Evolutionary conservation across 2,888 invertebrate genomes (phyloP).

Genomic region (Athetis lepigone): DNA sequence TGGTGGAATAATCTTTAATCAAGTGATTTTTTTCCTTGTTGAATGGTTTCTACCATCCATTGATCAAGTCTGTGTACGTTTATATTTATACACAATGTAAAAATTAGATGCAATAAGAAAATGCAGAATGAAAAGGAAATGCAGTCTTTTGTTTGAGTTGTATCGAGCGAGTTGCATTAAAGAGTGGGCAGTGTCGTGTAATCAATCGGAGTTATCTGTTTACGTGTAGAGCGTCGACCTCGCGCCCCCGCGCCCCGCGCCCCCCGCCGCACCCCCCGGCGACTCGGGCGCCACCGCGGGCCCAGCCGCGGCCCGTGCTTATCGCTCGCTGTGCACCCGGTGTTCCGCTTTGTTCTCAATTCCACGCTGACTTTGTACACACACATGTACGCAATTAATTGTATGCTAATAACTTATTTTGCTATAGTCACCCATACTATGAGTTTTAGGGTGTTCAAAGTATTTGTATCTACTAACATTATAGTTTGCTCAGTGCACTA

Average conservation of each 20-base stretch:
- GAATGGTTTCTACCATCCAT: neutral
- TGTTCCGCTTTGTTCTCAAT: constrained; percentile 81
- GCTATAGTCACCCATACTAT: constrained; percentile 8
- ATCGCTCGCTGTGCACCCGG: constrained; percentile 75
- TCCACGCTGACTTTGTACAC: constrained; percentile 63
- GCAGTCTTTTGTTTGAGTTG: constrained; percentile 58
- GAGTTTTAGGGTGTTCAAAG: neutral
- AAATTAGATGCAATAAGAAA: constrained; percentile 39
- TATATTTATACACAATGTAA: neutral
- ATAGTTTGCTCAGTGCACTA: neutral
- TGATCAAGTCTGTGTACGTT: constrained; percentile 6
- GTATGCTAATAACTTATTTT: constrained; percentile 40
- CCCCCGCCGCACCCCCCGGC: constrained; percentile 36
- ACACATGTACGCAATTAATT: constrained; percentile 46
- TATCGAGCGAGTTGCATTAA: constrained; percentile 56
- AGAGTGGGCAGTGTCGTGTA: constrained; percentile 78
- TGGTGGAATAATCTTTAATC: neutral
- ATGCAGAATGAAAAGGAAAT: constrained; percentile 39
- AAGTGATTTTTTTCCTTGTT: neutral
- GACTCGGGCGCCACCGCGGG: constrained; percentile 55
- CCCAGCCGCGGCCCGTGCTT: constrained; percentile 61
- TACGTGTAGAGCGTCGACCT: constrained; percentile 81
- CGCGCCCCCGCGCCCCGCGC: constrained; percentile 61
- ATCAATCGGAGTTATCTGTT: constrained; percentile 86
- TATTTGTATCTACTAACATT: neutral